phyloP scores from a whole-genome alignment of 1,140 invertebrate species.

The Agraylea sexmaculata region DNA sequence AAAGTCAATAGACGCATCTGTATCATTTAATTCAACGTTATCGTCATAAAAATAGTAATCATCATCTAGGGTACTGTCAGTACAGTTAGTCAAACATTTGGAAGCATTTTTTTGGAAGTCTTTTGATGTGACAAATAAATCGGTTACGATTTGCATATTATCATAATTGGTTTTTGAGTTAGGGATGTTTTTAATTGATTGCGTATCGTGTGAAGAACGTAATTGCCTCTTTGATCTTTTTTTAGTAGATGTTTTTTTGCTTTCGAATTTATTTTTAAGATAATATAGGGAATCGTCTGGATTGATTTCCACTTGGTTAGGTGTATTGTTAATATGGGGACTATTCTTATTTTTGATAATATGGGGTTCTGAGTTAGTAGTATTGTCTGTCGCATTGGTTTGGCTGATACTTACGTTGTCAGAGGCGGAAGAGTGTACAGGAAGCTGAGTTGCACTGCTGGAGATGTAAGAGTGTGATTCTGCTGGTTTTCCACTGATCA shows the following conservation, averaged over 20 bases:
- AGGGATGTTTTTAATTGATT: neutral
- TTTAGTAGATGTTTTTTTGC: no score
- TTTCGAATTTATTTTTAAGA: no score
- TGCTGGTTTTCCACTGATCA: constrained; percentile 4
- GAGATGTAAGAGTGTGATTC: neutral
- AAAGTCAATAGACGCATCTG: constrained; percentile 9
- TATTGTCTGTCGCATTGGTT: constrained; percentile 3
- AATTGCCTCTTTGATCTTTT: neutral
- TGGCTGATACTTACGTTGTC: constrained; percentile 19
- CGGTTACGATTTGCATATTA: constrained; percentile 9
- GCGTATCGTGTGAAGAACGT: neutral
- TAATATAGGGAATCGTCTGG: no score
- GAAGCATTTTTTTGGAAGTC: constrained; percentile 7
- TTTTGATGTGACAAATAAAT: constrained; percentile 13
- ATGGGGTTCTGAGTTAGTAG: constrained; percentile 8
- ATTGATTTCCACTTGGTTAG: no score
- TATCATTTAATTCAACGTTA: constrained; percentile 9
- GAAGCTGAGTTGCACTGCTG: neutral
- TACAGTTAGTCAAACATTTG: no score
- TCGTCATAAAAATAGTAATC: constrained; percentile 20
- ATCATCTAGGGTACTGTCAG: constrained; percentile 5
- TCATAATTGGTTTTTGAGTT: neutral
- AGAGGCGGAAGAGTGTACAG: constrained; percentile 7
- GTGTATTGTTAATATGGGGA: constrained; percentile 5
- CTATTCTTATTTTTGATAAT: constrained; percentile 4